Evolutionary conservation across 1,140 invertebrate species (phyloP), one percentile per base, ranked within the genome.

Genomic region (Trichonephila clavata): DNA sequence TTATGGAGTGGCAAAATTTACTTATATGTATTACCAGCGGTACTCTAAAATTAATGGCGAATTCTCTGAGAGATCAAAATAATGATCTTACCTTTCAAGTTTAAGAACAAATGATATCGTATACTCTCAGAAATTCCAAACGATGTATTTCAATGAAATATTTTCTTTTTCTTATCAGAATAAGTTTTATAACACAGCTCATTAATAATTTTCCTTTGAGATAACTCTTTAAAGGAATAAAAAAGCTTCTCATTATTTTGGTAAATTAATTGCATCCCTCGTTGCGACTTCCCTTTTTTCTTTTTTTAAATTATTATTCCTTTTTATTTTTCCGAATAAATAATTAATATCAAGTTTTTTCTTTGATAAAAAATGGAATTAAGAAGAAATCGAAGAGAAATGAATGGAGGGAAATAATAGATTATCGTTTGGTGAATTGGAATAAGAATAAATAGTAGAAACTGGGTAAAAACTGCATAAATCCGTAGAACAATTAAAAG

Each of bases 251-350:
- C 24, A n/a, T 68, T 68, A 68, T 68, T 24, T 68, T 68, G n/a
- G 21, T 6, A 68, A 68, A 68, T 68, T 68, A 68, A 68, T 68
- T 68, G 65, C 65, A 24, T 68, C 65, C n/a, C 65, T n/a, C n/a
- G 65, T 13, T 13, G 24, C 21, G n/a, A n/a, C 21, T 68, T 24
- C 27, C 65, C 5, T 24, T 27, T n/a, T 68, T 68, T 24, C 65
- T 24, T 68, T 68, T 68, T 68, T 21, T 8, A 24, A 20, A 20
- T 65, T n/a, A 24, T 65, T 65, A 65, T n/a, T 65, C 21, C 2
- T n/a, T 65, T n/a, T n/a, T 68, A n/a, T 68, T 68, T 50, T 13
- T 13, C 50, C 50, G 50, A 50, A 50, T 50, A 50, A 50, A 50
- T 50, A 50, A 50, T 50, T 50, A 50, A 13, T 50, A 50, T 50